Evolutionary conservation across 2,113 vertebrate genomes (phyloP).

Genomic region (Xiphophorus hellerii): DNA sequence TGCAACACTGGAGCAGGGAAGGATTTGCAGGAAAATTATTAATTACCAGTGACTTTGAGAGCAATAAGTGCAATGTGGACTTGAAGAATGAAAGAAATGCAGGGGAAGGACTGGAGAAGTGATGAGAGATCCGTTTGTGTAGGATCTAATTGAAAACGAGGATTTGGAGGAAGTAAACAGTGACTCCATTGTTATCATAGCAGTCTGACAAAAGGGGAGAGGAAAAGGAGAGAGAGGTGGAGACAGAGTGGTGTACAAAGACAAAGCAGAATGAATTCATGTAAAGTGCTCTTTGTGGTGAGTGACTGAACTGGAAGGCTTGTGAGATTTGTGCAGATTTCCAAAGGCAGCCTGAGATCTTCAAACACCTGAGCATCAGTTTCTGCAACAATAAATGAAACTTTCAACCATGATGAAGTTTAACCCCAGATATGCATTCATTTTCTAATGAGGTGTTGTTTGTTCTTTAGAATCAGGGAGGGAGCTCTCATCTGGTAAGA

Average conservation of each 20-base stretch:
- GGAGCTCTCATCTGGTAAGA: conserved; percentile 78
- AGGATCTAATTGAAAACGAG: conserved; percentile 64
- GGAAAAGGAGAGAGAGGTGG: conserved; percentile 41
- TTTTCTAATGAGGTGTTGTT: background rate
- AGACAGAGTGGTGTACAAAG: conserved; percentile 47
- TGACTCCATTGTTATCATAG: conserved; percentile 69
- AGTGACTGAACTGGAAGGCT: conserved; percentile 66
- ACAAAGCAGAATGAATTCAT: conserved; percentile 70
- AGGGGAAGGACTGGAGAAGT: conserved; percentile 7
- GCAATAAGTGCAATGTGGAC: background rate
- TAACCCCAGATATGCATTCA: background rate
- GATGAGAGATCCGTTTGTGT: conserved; percentile 59
- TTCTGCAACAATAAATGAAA: conserved; percentile 22
- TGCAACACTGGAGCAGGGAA: conserved; percentile 30
- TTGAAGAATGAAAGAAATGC: background rate
- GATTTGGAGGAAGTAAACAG: conserved; percentile 73
- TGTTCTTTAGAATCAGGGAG: conserved; percentile 66
- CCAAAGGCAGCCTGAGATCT: conserved; percentile 15
- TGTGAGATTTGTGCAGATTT: conserved; percentile 44
- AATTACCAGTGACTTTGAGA: conserved; percentile 26
- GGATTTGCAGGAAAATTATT: conserved; percentile 37
- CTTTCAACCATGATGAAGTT: background rate
- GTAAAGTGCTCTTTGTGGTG: conserved; percentile 66
- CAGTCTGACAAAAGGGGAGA: conserved; percentile 37
- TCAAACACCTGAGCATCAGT: conserved; percentile 18